These are phyloP conservation scores for Halichoeres trimaculatus DNA, from an alignment of 2,113 vertebrate genomes.

Conservation along the genomic window DNA sequence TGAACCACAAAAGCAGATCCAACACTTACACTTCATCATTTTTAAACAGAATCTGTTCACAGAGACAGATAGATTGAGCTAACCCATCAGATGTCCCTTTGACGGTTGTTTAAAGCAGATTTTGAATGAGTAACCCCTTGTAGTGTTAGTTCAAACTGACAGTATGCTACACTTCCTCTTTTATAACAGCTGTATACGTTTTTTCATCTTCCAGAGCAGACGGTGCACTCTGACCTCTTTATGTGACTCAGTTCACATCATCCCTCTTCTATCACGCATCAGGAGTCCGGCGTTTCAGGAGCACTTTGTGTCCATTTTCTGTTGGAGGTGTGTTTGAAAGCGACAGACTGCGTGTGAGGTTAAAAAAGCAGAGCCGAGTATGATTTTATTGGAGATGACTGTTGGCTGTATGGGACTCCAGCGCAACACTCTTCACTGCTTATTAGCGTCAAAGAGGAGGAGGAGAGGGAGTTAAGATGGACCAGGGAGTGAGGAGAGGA, in stretches of 20 bases:
- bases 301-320: slow-evolving; percentile 13
- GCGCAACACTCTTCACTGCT: slow-evolving; percentile 57
- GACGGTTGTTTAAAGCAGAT: neutral
- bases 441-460: slow-evolving; percentile 63
- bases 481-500: neutral
- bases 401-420: slow-evolving; percentile 44
- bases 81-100: neutral
- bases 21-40: too few species aligned
- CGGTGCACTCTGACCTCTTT: too few species aligned
- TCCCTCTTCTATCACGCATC: slow-evolving; percentile 6
- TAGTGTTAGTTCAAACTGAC: neutral
- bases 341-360: slow-evolving; percentile 50
- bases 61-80: too few species aligned
- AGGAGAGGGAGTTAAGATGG: slow-evolving; percentile 16
- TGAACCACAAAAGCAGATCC: too few species aligned
- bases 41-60: too few species aligned
- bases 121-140: too few species aligned
- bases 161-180: neutral
- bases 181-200: neutral
- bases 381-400: slow-evolving; percentile 63
- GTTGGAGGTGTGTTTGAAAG: neutral
- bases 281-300: slow-evolving; percentile 9
- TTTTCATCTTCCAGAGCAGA: neutral
- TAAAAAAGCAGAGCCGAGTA: slow-evolving; percentile 19
- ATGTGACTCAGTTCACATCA: neutral